Evolutionary conservation across 2,797 vertebrate species (phyloP).

Genomic region (Phrynocephalus forsythii): DNA sequence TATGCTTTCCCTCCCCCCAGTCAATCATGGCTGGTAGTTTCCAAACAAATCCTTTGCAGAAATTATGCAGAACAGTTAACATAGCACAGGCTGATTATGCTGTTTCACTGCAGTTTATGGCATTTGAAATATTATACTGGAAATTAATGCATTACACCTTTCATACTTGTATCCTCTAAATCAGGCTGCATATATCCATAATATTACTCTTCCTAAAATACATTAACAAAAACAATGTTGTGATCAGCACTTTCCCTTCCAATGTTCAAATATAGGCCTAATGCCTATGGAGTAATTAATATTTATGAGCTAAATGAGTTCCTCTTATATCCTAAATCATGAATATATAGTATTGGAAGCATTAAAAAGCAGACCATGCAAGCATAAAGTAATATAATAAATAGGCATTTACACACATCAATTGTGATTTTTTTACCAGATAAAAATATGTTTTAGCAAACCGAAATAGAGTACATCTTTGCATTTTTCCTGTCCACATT

Average conservation of each 20-base stretch:
- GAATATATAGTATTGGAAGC: slow-evolving; percentile 57
- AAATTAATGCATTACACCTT: slow-evolving; percentile 69
- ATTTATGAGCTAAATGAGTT: slow-evolving; percentile 72
- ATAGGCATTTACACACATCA: slow-evolving; percentile 62
- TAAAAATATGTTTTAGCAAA: slow-evolving; percentile 55
- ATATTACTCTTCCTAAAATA: slow-evolving; percentile 65
- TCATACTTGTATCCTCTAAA: slow-evolving; percentile 66
- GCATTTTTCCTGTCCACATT: slow-evolving; percentile 36
- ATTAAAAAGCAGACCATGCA: slow-evolving; percentile 56
- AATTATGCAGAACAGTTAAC: slow-evolving; percentile 53
- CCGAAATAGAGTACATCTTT: slow-evolving; percentile 58
- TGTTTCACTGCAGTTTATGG: slow-evolving; percentile 52
- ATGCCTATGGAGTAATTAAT: slow-evolving; percentile 73
- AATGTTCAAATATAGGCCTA: slow-evolving; percentile 63
- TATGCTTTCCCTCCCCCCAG: slow-evolving; percentile 41
- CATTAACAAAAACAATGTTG: slow-evolving; percentile 66
- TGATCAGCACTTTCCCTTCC: slow-evolving; percentile 70
- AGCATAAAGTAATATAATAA: slow-evolving; percentile 59
- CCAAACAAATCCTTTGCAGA: slow-evolving; percentile 33
- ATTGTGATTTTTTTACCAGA: slow-evolving; percentile 39
- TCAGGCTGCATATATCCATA: slow-evolving; percentile 65
- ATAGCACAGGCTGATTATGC: slow-evolving; percentile 48
- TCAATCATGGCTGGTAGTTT: slow-evolving; percentile 50
- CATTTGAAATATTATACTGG: slow-evolving; percentile 68
- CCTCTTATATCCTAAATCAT: slow-evolving; percentile 66